phyloP scores from a whole-genome alignment of 2,113 vertebrate species.

The Cavia porcellus region DNA sequence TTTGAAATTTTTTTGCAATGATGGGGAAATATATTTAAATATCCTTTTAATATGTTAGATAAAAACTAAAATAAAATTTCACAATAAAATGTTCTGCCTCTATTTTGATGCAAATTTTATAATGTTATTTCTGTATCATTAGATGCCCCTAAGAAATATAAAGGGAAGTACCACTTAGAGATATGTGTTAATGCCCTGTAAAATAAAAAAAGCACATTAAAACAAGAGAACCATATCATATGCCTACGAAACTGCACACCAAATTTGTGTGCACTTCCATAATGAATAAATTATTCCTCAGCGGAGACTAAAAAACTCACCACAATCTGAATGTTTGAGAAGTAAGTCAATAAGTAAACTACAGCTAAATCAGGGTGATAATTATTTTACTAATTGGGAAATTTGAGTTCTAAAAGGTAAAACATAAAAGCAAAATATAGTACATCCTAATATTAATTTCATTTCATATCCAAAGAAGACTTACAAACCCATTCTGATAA shows the following conservation, averaged over 20 bases:
- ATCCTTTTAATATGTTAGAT: conserved; percentile 8
- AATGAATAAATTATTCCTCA: conserved; percentile 64
- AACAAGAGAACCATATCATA: neutral
- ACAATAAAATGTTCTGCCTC: neutral
- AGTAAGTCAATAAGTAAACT: conserved; percentile 75
- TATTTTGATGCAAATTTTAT: neutral
- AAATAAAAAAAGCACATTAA: neutral
- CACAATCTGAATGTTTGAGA: conserved; percentile 68
- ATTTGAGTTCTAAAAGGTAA: conserved; percentile 52
- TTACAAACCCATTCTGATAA: conserved; percentile 71
- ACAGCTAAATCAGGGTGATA: conserved; percentile 60
- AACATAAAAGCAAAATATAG: conserved; percentile 40
- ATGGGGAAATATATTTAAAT: conserved; percentile 27
- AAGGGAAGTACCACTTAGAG: neutral
- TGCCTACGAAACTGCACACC: neutral
- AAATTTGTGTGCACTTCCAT: conserved; percentile 49
- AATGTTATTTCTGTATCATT: neutral
- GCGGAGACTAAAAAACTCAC: conserved; percentile 66
- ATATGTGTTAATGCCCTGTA: neutral
- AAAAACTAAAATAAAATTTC: conserved; percentile 49
- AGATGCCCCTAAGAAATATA: neutral
- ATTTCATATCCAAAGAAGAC: conserved; percentile 67
- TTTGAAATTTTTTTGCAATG: neutral
- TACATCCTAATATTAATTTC: conserved; percentile 66
- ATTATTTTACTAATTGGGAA: conserved; percentile 53